Evolutionary conservation across 2,113 vertebrate genomes (phyloP).

Genomic region (Chaetops frenatus): DNA sequence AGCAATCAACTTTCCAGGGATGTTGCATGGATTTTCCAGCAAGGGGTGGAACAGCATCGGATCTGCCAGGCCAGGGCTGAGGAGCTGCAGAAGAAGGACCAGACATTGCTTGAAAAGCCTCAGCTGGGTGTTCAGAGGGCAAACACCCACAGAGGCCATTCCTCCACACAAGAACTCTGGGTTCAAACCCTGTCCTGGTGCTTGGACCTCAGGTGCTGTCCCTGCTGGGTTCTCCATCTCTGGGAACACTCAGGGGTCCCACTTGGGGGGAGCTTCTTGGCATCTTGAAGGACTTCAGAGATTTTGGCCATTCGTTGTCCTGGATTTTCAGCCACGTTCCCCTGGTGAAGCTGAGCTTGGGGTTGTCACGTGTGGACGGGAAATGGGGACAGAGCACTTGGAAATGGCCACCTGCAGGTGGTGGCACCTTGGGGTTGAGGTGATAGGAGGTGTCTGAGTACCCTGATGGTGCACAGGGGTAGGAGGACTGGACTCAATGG

Average conservation of each 20-base stretch:
- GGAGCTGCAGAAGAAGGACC: background rate
- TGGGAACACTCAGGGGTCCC: background rate
- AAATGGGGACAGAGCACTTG: accelerated
- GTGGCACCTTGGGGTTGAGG: background rate
- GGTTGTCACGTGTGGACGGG: accelerated
- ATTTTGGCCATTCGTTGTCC: accelerated
- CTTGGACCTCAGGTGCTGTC: background rate
- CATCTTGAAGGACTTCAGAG: accelerated
- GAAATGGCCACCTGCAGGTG: background rate
- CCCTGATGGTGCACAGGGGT: accelerated
- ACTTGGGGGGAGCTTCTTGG: background rate
- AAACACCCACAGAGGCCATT: accelerated
- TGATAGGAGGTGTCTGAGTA: accelerated
- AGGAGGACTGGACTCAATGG: background rate
- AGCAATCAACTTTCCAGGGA: slow-evolving; percentile 40
- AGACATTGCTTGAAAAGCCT: accelerated
- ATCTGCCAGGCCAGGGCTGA: background rate
- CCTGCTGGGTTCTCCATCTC: background rate
- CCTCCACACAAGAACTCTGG: background rate
- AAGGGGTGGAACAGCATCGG: background rate
- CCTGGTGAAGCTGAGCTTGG: background rate
- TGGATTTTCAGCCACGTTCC: accelerated
- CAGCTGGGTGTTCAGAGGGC: accelerated
- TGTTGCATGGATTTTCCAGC: slow-evolving; percentile 43
- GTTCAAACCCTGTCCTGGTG: accelerated